Evolutionary conservation across 2,113 vertebrate species (phyloP), one percentile per base, ranked within the genome.

Genomic region (Sinocyclocheilus maitianheensis): DNA sequence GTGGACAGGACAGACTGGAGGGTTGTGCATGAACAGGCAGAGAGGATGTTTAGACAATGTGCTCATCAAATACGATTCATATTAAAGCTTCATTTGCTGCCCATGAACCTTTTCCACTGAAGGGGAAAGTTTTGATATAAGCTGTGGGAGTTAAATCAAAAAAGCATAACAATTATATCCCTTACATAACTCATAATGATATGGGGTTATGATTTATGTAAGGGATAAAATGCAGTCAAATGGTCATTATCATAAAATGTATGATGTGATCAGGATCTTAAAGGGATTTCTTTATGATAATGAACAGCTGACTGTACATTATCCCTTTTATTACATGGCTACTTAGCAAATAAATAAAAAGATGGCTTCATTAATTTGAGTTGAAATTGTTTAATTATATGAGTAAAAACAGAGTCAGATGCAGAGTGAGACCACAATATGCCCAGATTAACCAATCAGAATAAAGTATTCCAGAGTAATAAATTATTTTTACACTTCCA

Each of bases 1-100:
- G 55, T 82, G 55, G 16, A 79, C 40, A 74, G 65, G 1, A 48
- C 74, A 86, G 65, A 63, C 85, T 87, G 71, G 82, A 80, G 85
- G 58, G 84, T 22, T 81, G 22, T 63, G 37, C 43, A 34, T 60
- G 80, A 63, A 88, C 26, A 51, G 74, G 26, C 58, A 60, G 55
- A 76, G 53, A 43, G 60, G 74, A 90, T 78, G 22, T 67, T 69
- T 11, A 20, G 76, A 63, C 67, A 55, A 26, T 60, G 43, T 71
- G 34, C 24, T 88, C 84, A 88, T 84, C 84, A 85, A 67, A 82
- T 89, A 83, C 88, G 53, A 72, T 16, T 74, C 74, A 78, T 79
- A 76, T 90, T 89, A 92, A 91, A 87, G 88, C 85, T 87, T 91
- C 20, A 81, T 90, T 81, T 89, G 75, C 83, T 53, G 60, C 86